Conservation (phyloP, 2,888 invertebrate genomes). For the Pristionchus entomophagus region DNA sequence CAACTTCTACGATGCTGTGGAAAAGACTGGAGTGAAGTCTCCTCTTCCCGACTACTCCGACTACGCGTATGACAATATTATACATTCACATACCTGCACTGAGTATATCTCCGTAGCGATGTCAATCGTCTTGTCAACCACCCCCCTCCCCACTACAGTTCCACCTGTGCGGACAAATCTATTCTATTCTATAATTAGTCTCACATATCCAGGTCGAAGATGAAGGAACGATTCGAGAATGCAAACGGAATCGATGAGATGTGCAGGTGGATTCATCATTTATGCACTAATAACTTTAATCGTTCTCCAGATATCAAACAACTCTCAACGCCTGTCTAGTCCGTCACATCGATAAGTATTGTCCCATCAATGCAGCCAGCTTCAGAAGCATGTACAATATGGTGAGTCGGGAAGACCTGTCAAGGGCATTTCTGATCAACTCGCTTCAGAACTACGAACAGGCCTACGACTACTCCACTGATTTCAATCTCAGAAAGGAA, state of each 20-base stretch:
- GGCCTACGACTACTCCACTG: constrained; percentile 13
- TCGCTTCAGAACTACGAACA: constrained; percentile 21
- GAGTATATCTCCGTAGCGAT: too few relatives aligned
- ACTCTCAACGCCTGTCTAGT: background rate
- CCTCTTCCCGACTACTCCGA: background rate
- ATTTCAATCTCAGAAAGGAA: background rate
- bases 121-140: too few relatives aligned
- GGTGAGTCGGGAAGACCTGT: background rate
- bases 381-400: constrained; percentile 30
- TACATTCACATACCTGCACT: background rate
- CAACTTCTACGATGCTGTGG: background rate
- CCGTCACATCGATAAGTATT: background rate
- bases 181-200: background rate
- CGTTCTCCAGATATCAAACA: background rate
- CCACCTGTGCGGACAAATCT: too few relatives aligned
- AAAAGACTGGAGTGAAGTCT: background rate
- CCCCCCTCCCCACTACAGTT: too few relatives aligned
- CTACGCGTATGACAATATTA: background rate
- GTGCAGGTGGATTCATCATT: background rate
- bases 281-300: background rate
- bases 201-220: background rate
- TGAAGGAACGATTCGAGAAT: constrained; percentile 21
- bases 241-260: background rate
- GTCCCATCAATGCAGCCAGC: background rate
- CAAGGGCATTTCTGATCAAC: background rate